Evolutionary conservation across 2,888 invertebrate genomes (phyloP), one percentile per base, ranked within the genome.

Genomic region (Pristionchus maxplancki): DNA sequence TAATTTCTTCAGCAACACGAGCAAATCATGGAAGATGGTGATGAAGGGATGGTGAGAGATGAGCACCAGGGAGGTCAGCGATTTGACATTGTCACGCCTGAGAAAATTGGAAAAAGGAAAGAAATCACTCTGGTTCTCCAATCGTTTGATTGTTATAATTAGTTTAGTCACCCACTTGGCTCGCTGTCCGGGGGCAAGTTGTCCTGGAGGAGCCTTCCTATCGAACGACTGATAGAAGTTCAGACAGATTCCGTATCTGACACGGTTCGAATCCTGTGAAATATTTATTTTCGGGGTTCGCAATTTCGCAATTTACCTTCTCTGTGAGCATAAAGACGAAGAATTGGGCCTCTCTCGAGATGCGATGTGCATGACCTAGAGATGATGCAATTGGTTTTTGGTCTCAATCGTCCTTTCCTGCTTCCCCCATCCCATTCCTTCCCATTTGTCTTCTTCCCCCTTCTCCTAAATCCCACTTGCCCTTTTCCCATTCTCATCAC

Each of bases 21-120:
- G 96, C 96, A 98, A 98, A 96, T 99, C 98, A 92, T 99, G 97
- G 96, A 99, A 99, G 94, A 97, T 98, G 90, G 98, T 97, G 96
- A 99, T 98, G 96, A 99, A 99, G 62, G 99, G 98, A 96, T 99
- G 99, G 96, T 99, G 99, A 90, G 98, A 98, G 89, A 99, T 96
- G 92, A 99, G 96, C 96, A 99, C 99, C 89, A 99, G 96, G 84
- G 99, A 98, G 64, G 99, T 99, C 92, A 99, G 96, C 24, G 98
- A 98, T 28, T 90, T 53, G 15, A 87, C 88, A 15, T 90, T 89
- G 34, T 92, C 91, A 44, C 89, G 89, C 62, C 88, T 89, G 34
- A n/a, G n/a, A n/a, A n/a, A n/a, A n/a, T n/a, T n/a, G n/a, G n/a
- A n/a, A 62, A 62, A 9, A 5, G 62, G 6, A 11, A 6, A 62